A percentile compares a stretch with the other conserved stretches of the same genome.
These are phyloP conservation scores for Laothoe populi DNA, from an alignment of 2,888 invertebrate species.

Conservation along the genomic window DNA sequence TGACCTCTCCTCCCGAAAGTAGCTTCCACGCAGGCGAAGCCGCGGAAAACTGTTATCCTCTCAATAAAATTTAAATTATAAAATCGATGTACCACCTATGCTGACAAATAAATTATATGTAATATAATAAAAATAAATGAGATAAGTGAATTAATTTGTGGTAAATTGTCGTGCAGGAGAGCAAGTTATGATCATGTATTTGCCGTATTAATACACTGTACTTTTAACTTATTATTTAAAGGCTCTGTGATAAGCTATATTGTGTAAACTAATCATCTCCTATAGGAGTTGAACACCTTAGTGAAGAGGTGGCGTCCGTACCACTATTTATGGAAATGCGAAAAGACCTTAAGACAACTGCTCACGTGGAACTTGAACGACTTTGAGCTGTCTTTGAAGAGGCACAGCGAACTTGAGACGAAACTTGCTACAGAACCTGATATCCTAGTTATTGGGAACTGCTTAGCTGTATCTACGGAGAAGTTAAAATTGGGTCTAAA, in stretches of 20 bases:
- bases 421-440: conserved; percentile 90
- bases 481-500: conserved; percentile 93
- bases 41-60: too few relatives aligned
- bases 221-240: too few relatives aligned
- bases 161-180: too few relatives aligned
- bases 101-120: too few relatives aligned
- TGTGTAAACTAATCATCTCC: conserved; percentile 30
- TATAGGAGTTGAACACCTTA: conserved; percentile 91
- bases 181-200: too few relatives aligned
- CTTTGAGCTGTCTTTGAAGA: conserved; percentile 90
- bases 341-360: conserved; percentile 91
- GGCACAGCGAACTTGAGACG: conserved; percentile 91
- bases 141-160: too few relatives aligned
- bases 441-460: conserved; percentile 88
- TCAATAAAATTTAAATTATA: too few relatives aligned
- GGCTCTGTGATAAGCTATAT: background rate
- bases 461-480: conserved; percentile 92
- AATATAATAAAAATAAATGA: too few relatives aligned
- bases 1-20: too few relatives aligned
- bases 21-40: too few relatives aligned
- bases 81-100: too few relatives aligned
- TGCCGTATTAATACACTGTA: too few relatives aligned
- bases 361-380: conserved; percentile 89
- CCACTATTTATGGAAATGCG: conserved; percentile 94
- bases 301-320: conserved; percentile 95